Percentiles rank a stretch among this genome's conserved stretches.
Evolutionary conservation across 2,113 vertebrate species (phyloP).

Genomic region (Esox niger): DNA sequence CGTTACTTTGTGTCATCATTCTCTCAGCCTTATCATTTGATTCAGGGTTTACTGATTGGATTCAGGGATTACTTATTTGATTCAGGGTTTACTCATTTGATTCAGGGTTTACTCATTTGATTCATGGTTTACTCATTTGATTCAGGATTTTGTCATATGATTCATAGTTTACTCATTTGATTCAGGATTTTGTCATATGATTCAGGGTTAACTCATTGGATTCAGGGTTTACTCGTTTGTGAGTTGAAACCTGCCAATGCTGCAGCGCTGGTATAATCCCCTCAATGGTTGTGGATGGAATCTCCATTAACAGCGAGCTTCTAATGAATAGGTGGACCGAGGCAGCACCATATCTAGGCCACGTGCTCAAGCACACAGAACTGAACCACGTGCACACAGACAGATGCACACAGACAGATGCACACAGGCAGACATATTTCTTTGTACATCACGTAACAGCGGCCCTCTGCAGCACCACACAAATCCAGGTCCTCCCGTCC

Average conservation of each 20-base stretch:
- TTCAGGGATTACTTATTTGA: slow-evolving; percentile 25
- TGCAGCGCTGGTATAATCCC: slow-evolving; percentile 52
- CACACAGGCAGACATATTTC: not conserved
- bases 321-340: slow-evolving; percentile 30
- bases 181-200: slow-evolving; percentile 17
- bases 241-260: slow-evolving; percentile 40
- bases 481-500: not conserved
- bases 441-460: too few relatives aligned
- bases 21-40: slow-evolving; percentile 22
- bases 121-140: slow-evolving; percentile 25
- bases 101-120: slow-evolving; percentile 25
- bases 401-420: not conserved
- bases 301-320: slow-evolving; percentile 40
- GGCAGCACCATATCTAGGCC: slow-evolving; percentile 18
- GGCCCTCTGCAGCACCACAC: too few relatives aligned
- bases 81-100: slow-evolving; percentile 25
- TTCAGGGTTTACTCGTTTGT: slow-evolving; percentile 36
- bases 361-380: slow-evolving; percentile 3
- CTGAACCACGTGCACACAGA: not conserved
- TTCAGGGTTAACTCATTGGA: slow-evolving; percentile 23
- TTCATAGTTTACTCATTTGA: slow-evolving; percentile 25
- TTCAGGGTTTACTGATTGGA: slow-evolving; percentile 25
- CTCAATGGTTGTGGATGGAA: slow-evolving; percentile 47
- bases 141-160: slow-evolving; percentile 17
- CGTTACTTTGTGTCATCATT: slow-evolving; percentile 31